Conservation (phyloP, 2,797 vertebrate species). For the Leptodactylus fallax region DNA sequence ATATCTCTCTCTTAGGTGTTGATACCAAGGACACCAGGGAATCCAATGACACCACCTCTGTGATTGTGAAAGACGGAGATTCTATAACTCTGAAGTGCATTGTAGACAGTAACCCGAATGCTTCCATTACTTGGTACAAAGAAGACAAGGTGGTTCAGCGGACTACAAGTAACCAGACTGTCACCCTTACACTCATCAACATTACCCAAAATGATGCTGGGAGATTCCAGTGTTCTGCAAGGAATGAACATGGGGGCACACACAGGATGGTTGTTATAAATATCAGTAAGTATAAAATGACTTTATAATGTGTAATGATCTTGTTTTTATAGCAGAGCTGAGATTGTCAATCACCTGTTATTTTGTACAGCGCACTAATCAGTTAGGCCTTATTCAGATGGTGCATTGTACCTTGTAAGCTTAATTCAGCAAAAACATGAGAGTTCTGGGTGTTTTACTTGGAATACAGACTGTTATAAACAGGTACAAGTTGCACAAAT, state of each 20-base stretch:
- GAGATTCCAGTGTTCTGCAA: background rate
- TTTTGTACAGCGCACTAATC: too few relatives aligned
- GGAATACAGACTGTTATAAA: too few relatives aligned
- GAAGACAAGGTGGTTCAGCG: background rate
- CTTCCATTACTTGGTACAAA: background rate
- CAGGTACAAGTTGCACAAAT: too few relatives aligned
- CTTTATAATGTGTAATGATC: background rate
- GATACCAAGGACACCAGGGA: background rate
- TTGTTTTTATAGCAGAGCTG: too few relatives aligned
- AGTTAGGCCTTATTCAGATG: too few relatives aligned
- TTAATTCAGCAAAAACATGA: too few relatives aligned
- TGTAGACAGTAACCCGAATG: background rate
- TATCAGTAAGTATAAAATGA: background rate
- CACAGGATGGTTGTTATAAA: background rate
- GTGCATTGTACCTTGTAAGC: too few relatives aligned
- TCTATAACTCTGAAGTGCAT: background rate
- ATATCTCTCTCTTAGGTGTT: background rate
- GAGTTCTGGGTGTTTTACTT: too few relatives aligned
- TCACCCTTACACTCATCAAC: background rate
- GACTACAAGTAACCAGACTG: too few relatives aligned
- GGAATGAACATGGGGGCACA: background rate
- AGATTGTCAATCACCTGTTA: too few relatives aligned
- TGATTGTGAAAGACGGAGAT: background rate
- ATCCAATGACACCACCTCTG: background rate
- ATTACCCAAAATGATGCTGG: background rate